Percentiles rank a stretch among this genome's conserved stretches.
Evolutionary conservation across 2,113 vertebrate genomes (phyloP).

Genomic region (Coreoperca whiteheadi): DNA sequence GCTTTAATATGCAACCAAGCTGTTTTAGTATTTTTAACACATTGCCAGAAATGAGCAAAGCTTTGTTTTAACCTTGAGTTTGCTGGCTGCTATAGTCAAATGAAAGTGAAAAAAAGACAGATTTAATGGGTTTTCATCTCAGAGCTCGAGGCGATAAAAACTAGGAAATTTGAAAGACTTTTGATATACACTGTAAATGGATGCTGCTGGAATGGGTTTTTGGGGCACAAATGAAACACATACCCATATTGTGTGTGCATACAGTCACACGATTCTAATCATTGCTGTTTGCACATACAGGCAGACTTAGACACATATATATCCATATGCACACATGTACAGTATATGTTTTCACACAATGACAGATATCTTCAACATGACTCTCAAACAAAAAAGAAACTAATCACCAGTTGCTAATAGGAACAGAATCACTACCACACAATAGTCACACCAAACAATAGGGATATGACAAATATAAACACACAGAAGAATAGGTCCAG

Average conservation of each 20-base stretch:
- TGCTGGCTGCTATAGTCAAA: constrained; percentile 39
- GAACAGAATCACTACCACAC: constrained; percentile 50
- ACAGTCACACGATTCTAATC: constrained; percentile 12
- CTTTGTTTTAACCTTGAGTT: constrained; percentile 58
- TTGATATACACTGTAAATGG: constrained; percentile 28
- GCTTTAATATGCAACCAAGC: not conserved
- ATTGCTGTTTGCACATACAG: constrained; percentile 9
- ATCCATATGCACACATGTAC: not conserved
- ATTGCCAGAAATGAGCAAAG: constrained; percentile 20
- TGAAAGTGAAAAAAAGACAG: constrained; percentile 6
- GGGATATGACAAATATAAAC: constrained; percentile 76
- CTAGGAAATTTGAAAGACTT: constrained; percentile 26
- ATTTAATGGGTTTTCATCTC: constrained; percentile 62
- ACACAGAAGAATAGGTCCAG: constrained; percentile 63
- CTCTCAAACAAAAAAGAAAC: constrained; percentile 28
- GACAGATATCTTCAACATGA: constrained; percentile 22
- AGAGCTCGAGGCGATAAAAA: constrained; percentile 38
- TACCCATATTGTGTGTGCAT: not conserved
- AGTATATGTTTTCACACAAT: constrained; percentile 50
- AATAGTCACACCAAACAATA: constrained; percentile 70
- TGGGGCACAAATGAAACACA: not conserved
- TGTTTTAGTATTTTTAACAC: constrained; percentile 22
- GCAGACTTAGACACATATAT: not conserved
- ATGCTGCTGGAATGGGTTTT: constrained; percentile 22
- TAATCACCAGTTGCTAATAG: constrained; percentile 59